Conservation (phyloP, 2,797 vertebrate genomes). For the Argyrosomus regius region DNA sequence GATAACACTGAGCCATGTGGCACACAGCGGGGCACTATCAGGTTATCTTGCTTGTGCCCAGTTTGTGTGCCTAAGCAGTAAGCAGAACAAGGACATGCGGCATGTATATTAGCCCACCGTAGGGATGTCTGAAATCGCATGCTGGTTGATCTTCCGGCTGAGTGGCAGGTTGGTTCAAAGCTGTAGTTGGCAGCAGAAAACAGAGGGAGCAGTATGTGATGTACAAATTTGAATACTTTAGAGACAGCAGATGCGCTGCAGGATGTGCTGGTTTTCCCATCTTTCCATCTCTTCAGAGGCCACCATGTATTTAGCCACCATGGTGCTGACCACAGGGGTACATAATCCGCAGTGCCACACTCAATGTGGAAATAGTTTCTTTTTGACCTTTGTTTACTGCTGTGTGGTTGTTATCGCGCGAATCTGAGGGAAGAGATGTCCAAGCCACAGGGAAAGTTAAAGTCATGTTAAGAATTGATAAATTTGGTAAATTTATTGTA, state of each 20-base stretch:
- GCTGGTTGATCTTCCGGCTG: conserved; percentile 73
- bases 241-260: conserved; percentile 63
- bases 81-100: conserved; percentile 74
- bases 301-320: conserved; percentile 64
- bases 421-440: conserved; percentile 35
- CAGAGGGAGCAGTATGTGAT: conserved; percentile 64
- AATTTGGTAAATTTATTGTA: not conserved
- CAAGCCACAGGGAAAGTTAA: conserved; percentile 26
- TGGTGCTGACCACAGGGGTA: conserved; percentile 49
- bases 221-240: conserved; percentile 78
- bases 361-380: conserved; percentile 52
- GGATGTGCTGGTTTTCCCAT: conserved; percentile 49
- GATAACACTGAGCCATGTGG: conserved; percentile 80
- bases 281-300: conserved; percentile 60
- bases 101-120: conserved; percentile 73
- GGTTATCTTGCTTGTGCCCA: conserved; percentile 71
- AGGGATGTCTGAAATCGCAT: conserved; percentile 65
- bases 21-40: conserved; percentile 76
- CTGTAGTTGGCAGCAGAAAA: conserved; percentile 64
- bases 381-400: conserved; percentile 58
- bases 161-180: conserved; percentile 79
- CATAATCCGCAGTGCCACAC: conserved; percentile 48
- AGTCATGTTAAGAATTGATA: conserved; percentile 29
- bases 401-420: conserved; percentile 34
- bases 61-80: conserved; percentile 66